phyloP scores from a whole-genome alignment of 2,888 invertebrate species.

The Nemoura dubitans region DNA sequence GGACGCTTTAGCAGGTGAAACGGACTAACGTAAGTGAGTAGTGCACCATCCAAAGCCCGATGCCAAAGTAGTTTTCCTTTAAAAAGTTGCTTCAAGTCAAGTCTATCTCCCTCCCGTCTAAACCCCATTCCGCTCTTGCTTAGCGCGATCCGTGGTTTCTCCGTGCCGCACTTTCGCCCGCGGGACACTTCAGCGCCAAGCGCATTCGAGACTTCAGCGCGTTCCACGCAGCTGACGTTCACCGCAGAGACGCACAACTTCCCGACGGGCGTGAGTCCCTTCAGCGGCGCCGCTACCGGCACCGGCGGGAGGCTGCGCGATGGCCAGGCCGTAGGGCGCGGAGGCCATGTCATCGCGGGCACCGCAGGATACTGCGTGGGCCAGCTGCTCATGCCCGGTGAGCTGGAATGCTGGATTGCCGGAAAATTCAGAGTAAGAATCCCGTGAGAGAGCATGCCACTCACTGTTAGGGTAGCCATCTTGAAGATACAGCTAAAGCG shows the following conservation, averaged over 20 bases:
- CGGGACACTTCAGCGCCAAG: constrained; percentile 72
- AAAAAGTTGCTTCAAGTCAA: too few species aligned
- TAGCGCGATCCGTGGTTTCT: constrained; percentile 90
- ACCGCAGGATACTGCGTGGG: constrained; percentile 98
- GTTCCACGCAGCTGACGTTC: constrained; percentile 89
- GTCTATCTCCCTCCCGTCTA: too few species aligned
- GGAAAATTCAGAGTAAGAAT: not conserved
- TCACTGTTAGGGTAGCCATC: too few species aligned
- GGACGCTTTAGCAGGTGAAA: too few species aligned
- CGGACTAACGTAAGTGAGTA: too few species aligned
- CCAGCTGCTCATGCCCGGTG: constrained; percentile 88
- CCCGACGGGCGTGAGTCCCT: constrained; percentile 96
- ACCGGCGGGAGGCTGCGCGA: constrained; percentile 96
- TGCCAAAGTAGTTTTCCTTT: too few species aligned
- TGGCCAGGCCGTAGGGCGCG: constrained; percentile 93
- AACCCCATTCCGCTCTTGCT: too few species aligned
- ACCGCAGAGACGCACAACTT: constrained; percentile 99
- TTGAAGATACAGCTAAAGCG: too few species aligned
- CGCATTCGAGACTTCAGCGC: constrained; percentile 63
- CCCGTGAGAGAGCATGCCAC: not conserved
- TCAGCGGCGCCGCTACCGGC: constrained; percentile 96
- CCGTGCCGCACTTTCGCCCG: constrained; percentile 75
- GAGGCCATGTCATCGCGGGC: constrained; percentile 93
- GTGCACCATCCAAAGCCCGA: too few species aligned
- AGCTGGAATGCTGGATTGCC: too few species aligned